phyloP scores from a whole-genome alignment of 2,797 vertebrate genomes.

The Hyperoplus lanceolatus region DNA sequence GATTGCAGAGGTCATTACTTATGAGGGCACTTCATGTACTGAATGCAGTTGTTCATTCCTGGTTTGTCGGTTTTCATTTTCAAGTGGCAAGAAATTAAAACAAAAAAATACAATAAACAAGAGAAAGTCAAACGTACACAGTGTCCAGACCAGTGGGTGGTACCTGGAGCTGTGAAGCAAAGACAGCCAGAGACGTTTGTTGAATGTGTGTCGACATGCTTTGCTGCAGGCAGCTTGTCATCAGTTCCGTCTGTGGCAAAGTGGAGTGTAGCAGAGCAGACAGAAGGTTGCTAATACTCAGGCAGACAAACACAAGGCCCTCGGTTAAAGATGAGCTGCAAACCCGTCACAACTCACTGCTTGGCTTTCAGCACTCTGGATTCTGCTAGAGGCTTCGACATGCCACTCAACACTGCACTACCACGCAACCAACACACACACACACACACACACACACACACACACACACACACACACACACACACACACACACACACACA shows the following conservation, averaged over 20 bases:
- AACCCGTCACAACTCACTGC: slow-evolving; percentile 70
- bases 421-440: slow-evolving; percentile 10
- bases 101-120: neutral
- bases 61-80: neutral
- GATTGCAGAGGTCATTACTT: neutral
- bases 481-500: slow-evolving; percentile 12
- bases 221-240: slow-evolving; percentile 73
- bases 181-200: slow-evolving; percentile 36
- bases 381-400: slow-evolving; percentile 61
- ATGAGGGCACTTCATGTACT: neutral
- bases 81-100: neutral
- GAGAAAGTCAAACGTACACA: accelerated
- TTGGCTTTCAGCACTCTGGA: slow-evolving; percentile 70
- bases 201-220: slow-evolving; percentile 61
- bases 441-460: too few relatives aligned
- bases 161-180: slow-evolving; percentile 2
- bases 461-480: slow-evolving; percentile 21
- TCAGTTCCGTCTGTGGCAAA: slow-evolving; percentile 55
- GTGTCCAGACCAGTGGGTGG: neutral
- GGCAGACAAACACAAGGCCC: slow-evolving; percentile 62
- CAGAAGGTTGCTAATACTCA: slow-evolving; percentile 59
- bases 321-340: slow-evolving; percentile 64
- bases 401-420: slow-evolving; percentile 42
- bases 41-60: neutral
- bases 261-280: slow-evolving; percentile 50